Percentiles rank a stretch among this genome's conserved stretches.
Conservation (phyloP, 92 coral and sea anemone genomes). For the Actinostola sp. region DNA sequence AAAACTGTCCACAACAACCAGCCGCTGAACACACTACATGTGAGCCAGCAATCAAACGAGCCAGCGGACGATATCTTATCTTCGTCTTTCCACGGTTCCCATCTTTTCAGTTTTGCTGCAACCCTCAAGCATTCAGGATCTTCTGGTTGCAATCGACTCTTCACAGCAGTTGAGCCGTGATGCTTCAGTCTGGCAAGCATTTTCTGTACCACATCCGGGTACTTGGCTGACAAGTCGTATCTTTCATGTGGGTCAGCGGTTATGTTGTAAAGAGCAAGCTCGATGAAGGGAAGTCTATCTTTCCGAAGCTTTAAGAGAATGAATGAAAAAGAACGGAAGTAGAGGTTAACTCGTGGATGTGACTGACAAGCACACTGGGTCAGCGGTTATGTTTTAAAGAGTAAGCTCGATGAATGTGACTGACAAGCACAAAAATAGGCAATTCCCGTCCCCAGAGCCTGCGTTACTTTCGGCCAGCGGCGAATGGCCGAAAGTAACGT, state of each 20-base stretch:
- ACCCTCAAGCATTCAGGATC: constrained; percentile 22
- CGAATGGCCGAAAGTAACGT: no score
- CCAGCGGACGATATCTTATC: constrained; percentile 6
- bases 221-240: constrained; percentile 33
- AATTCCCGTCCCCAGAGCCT: no score
- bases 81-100: constrained; percentile 45
- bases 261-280: constrained; percentile 47
- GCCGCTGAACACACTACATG: background rate
- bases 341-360: no score
- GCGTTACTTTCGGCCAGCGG: no score
- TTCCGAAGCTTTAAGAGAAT: constrained; percentile 4
- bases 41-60: background rate
- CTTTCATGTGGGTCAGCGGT: constrained; percentile 65
- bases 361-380: no score
- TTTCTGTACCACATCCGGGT: constrained; percentile 44
- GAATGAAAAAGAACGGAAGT: background rate
- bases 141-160: constrained; percentile 17
- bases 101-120: constrained; percentile 22
- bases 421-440: no score
- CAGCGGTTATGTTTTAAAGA: no score
- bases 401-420: no score
- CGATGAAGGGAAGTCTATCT: constrained; percentile 29
- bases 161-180: constrained; percentile 20
- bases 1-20: no score
- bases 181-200: constrained; percentile 33